Evolutionary conservation across 2,888 invertebrate species (phyloP).

Genomic region (Lasioglossum lativentre): DNA sequence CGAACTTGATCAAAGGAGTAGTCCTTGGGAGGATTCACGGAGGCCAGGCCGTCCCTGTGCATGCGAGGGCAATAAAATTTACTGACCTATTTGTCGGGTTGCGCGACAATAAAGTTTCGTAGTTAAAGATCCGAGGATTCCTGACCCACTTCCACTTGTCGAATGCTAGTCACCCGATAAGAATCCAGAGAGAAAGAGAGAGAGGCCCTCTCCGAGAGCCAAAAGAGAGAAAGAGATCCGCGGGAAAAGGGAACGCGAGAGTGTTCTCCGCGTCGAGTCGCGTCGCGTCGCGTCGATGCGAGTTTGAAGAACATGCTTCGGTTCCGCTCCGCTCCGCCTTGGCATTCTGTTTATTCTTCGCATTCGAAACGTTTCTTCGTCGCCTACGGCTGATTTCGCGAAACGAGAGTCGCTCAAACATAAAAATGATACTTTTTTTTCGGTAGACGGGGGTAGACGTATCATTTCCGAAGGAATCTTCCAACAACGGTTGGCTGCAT

Average conservation of each 20-base stretch:
- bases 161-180: conserved; percentile 42
- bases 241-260: conserved; percentile 25
- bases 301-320: conserved; percentile 13
- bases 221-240: background rate
- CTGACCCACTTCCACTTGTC: conserved; percentile 59
- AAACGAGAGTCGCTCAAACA: background rate
- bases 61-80: conserved; percentile 33
- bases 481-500: background rate
- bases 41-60: background rate
- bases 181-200: conserved; percentile 15
- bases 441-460: background rate
- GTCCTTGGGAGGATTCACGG: background rate
- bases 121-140: conserved; percentile 54
- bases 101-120: conserved; percentile 44
- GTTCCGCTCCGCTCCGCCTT: background rate
- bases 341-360: conserved; percentile 10
- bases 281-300: background rate
- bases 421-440: background rate
- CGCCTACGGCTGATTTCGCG: conserved; percentile 8
- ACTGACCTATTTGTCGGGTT: conserved; percentile 48
- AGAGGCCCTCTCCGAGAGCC: background rate
- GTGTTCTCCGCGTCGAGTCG: conserved; percentile 3
- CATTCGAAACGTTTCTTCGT: background rate
- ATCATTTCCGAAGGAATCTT: background rate
- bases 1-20: too few relatives aligned